These are phyloP conservation scores for Microctenopoma stevenorrisi DNA, from an alignment of 2,797 vertebrate species.

Conservation along the genomic window DNA sequence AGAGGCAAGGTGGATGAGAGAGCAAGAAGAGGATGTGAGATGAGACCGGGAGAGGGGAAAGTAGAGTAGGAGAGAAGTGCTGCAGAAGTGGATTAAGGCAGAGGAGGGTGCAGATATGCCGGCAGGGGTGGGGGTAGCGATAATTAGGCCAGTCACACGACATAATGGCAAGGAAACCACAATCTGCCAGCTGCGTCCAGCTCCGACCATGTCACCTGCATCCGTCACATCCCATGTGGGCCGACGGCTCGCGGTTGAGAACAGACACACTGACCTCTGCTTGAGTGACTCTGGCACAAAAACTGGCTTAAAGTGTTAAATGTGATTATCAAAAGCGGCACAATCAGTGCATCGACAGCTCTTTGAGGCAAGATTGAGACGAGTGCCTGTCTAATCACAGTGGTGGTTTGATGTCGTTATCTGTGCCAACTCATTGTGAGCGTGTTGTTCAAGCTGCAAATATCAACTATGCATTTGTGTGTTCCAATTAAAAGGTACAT, in stretches of 20 bases:
- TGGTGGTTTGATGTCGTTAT: conserved; percentile 4
- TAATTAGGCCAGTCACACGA: conserved; percentile 81
- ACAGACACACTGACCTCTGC: conserved; percentile 61
- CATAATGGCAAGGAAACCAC: conserved; percentile 76
- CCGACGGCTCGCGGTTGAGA: conserved; percentile 28
- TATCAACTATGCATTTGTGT: neutral
- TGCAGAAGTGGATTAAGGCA: conserved; percentile 71
- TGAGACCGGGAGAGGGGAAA: conserved; percentile 56
- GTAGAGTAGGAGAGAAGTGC: conserved; percentile 65
- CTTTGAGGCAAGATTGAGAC: conserved; percentile 15
- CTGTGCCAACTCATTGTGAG: conserved; percentile 11
- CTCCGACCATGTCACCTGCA: conserved; percentile 71
- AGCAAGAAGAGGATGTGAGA: conserved; percentile 64
- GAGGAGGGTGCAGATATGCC: conserved; percentile 63
- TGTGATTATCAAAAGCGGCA: conserved; percentile 51
- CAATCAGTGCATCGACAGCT: conserved; percentile 54
- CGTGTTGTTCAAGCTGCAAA: conserved; percentile 1
- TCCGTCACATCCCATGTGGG: conserved; percentile 80
- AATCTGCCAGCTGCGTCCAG: conserved; percentile 80
- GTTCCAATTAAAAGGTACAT: conserved; percentile 26
- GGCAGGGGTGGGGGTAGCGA: conserved; percentile 42
- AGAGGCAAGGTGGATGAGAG: conserved; percentile 69
- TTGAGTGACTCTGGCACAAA: conserved; percentile 42
- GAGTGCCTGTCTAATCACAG: conserved; percentile 2
- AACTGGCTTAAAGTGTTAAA: conserved; percentile 47